These are phyloP conservation scores for Drosophila incognita DNA, from an alignment of 2,888 invertebrate species.

Conservation along the genomic window DNA sequence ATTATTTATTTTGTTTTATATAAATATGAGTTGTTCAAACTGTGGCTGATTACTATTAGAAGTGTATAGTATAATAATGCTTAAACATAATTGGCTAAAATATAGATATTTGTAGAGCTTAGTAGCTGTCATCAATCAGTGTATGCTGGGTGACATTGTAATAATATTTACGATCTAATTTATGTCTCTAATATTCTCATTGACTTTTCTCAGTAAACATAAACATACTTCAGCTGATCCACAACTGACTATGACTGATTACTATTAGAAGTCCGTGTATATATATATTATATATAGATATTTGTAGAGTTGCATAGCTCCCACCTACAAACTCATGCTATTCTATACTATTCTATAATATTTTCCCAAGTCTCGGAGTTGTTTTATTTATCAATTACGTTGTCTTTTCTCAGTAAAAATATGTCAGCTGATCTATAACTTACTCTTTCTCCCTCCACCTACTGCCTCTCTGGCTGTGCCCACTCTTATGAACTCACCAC, in stretches of 20 bases:
- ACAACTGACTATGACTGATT: neutral
- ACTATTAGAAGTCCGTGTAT: neutral
- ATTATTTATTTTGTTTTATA: neutral
- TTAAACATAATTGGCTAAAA: neutral
- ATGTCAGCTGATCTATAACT: neutral
- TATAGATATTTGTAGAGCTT: neutral
- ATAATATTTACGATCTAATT: neutral
- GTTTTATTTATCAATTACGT: neutral
- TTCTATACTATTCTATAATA: neutral
- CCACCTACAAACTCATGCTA: neutral
- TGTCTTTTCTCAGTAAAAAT: no score
- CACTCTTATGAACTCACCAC: conserved; percentile 4
- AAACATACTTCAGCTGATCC: neutral
- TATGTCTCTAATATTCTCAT: neutral
- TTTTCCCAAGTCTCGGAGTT: neutral
- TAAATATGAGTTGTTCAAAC: neutral
- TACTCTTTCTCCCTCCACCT: neutral
- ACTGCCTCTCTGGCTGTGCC: neutral
- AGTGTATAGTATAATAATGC: neutral
- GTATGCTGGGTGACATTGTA: neutral
- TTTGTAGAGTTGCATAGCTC: neutral
- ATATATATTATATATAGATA: neutral
- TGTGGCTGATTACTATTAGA: neutral
- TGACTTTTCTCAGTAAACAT: neutral
- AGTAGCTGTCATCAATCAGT: neutral